Evolutionary conservation across 37 sponge, comb jelly and placozoan genomes (phyloP).

Genomic region (Eunapius fragilis): DNA sequence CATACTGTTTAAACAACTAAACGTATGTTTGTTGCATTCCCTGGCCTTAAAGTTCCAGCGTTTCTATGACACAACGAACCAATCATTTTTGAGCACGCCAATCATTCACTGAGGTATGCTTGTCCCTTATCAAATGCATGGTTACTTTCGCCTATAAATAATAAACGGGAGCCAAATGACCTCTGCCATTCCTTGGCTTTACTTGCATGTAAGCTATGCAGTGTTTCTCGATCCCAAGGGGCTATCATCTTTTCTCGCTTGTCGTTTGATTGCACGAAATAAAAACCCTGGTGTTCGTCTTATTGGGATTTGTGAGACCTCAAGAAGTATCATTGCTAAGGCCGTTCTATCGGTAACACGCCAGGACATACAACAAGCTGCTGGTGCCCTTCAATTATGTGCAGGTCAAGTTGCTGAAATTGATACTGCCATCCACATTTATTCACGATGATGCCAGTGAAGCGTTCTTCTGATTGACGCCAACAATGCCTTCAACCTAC

Average conservation of each 20-base stretch:
- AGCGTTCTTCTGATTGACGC: constrained; percentile 17
- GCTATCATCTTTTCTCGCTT: constrained; percentile 21
- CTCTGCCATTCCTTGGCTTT: constrained; percentile 18
- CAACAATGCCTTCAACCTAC: constrained; percentile 49
- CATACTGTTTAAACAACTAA: too few species aligned
- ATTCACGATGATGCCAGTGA: constrained; percentile 2
- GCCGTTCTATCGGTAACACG: constrained; percentile 21
- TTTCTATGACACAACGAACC: too few species aligned
- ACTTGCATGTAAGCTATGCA: constrained; percentile 33
- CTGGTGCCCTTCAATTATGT: constrained; percentile 50
- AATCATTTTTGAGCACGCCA: too few species aligned
- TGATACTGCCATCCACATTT: not conserved
- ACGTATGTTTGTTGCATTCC: too few species aligned
- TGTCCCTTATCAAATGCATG: too few species aligned
- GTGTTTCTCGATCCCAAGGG: constrained; percentile 33
- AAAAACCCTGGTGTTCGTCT: constrained; percentile 42
- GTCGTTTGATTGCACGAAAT: not conserved
- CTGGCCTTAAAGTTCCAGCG: too few species aligned
- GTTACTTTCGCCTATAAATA: too few species aligned
- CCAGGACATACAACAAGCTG: constrained; percentile 33
- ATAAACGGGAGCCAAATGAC: too few species aligned
- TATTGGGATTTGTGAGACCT: constrained; percentile 55
- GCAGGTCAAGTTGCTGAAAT: constrained; percentile 24
- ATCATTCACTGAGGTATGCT: too few species aligned
- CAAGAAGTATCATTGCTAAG: constrained; percentile 42